These are phyloP conservation scores for Ancistrus triradiatus DNA, from an alignment of 2,113 vertebrate genomes.

Conservation along the genomic window DNA sequence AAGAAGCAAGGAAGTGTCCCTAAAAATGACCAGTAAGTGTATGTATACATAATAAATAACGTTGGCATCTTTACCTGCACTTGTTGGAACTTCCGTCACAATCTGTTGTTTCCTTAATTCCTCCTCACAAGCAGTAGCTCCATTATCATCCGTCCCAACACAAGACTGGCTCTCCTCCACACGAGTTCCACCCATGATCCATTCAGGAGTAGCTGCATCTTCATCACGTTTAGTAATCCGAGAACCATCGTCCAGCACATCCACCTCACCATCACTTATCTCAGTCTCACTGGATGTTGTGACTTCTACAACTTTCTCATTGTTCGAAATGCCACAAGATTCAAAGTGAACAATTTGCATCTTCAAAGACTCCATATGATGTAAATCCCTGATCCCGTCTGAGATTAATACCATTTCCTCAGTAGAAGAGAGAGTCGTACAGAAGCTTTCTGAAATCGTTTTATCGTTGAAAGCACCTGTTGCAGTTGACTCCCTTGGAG, in stretches of 20 bases:
- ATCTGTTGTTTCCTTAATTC: neutral
- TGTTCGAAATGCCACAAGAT: conserved; percentile 1
- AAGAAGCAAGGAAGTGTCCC: no score
- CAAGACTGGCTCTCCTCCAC: neutral
- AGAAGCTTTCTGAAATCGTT: neutral
- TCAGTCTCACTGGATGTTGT: neutral
- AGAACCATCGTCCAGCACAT: conserved; percentile 7
- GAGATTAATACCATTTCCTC: neutral
- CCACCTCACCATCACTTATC: neutral
- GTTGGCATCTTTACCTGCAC: conserved; percentile 21
- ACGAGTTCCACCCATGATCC: neutral
- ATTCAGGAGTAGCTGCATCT: neutral
- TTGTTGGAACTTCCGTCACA: neutral
- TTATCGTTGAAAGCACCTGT: no score
- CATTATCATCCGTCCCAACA: neutral
- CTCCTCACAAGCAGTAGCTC: conserved; percentile 2
- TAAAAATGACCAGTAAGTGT: no score
- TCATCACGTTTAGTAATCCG: neutral
- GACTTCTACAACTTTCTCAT: neutral
- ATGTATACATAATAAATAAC: no score
- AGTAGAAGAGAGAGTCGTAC: neutral
- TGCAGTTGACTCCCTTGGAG: neutral
- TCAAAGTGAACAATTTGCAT: neutral
- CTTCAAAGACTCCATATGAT: neutral
- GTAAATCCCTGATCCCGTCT: neutral